Conservation (phyloP, 2,888 invertebrate species). For the Chloroclystis v-ata region DNA sequence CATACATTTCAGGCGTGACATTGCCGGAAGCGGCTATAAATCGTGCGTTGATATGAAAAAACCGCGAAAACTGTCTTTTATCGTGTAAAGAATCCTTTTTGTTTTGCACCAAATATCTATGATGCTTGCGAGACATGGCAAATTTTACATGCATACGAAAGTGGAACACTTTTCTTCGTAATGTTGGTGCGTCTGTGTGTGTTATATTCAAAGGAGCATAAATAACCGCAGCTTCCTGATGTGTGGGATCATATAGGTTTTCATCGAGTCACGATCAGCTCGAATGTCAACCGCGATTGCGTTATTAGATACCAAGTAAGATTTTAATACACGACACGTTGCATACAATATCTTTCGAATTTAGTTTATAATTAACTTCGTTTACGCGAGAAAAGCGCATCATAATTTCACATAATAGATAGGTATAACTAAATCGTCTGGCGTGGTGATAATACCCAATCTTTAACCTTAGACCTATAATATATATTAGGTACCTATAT, state of each 20-base stretch:
- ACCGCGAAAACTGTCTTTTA: constrained; percentile 55
- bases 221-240: constrained; percentile 64
- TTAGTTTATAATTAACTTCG: too few relatives aligned
- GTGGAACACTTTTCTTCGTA: constrained; percentile 1
- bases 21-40: constrained; percentile 55
- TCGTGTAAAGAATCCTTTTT: constrained; percentile 42
- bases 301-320: constrained; percentile 37
- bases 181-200: not conserved
- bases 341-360: too few relatives aligned
- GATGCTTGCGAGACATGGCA: constrained; percentile 30
- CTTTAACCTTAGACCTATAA: too few relatives aligned
- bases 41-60: constrained; percentile 59
- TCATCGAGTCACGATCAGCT: constrained; percentile 47
- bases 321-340: not conserved
- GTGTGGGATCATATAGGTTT: constrained; percentile 55
- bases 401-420: too few relatives aligned
- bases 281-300: constrained; percentile 63
- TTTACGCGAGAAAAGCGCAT: too few relatives aligned
- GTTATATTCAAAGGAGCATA: constrained; percentile 41
- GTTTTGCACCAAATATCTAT: constrained; percentile 42
- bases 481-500: too few relatives aligned
- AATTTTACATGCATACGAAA: not conserved
- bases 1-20: constrained; percentile 58
- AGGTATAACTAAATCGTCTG: too few relatives aligned
- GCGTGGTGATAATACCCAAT: too few relatives aligned